A percentile compares a stretch with the other conserved stretches of the same genome.
phyloP scores from a whole-genome alignment of 2,797 vertebrate species.

The Aythya fuligula region DNA sequence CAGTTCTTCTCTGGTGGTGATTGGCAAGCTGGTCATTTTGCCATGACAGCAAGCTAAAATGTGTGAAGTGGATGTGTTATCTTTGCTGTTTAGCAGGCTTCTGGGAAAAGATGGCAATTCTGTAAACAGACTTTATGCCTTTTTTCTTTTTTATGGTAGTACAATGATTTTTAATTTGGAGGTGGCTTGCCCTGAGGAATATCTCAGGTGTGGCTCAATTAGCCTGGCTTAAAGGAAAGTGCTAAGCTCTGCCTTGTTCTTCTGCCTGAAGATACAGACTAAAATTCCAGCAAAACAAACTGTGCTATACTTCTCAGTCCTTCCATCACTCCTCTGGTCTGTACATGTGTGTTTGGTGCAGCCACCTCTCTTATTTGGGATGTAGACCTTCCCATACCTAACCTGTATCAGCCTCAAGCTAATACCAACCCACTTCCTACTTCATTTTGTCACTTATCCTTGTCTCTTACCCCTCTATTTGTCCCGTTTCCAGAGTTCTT shows the following conservation, averaged over 20 bases:
- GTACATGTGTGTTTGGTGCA: background rate
- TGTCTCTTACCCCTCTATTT: background rate
- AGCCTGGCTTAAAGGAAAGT: background rate
- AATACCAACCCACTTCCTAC: background rate
- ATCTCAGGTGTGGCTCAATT: background rate
- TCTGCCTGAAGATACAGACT: background rate
- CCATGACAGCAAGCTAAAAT: background rate
- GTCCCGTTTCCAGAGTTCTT: background rate
- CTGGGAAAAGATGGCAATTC: background rate
- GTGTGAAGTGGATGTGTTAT: background rate
- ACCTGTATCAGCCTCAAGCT: background rate
- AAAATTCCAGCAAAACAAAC: background rate
- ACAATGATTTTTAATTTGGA: background rate
- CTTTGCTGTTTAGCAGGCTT: background rate
- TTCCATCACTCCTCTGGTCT: background rate
- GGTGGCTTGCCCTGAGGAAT: background rate
- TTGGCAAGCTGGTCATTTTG: background rate
- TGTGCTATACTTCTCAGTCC: background rate
- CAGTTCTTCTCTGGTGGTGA: background rate
- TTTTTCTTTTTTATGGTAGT: background rate
- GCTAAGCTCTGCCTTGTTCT: background rate
- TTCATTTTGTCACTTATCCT: background rate
- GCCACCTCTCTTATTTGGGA: background rate
- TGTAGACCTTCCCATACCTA: rapidly evolving
- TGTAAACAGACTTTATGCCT: background rate